These are phyloP conservation scores for Chaetodon trifasciatus DNA, from an alignment of 2,797 vertebrate genomes.

Conservation along the genomic window DNA sequence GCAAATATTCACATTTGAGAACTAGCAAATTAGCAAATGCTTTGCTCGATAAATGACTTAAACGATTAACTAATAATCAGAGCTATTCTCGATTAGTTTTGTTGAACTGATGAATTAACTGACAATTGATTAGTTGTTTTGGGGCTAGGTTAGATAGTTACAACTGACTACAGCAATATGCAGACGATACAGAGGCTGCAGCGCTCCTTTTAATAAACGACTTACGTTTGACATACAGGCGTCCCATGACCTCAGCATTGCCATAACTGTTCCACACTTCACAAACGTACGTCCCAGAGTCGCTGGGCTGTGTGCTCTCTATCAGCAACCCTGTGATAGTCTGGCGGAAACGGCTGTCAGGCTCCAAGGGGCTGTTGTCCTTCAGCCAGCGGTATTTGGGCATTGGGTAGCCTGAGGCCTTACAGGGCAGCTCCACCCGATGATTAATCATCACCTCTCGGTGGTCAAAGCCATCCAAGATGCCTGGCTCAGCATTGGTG, in stretches of 20 bases:
- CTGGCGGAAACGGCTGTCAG: constrained; percentile 94
- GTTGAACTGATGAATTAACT: not conserved
- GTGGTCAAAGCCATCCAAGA: constrained; percentile 97
- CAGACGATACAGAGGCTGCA: too few relatives aligned
- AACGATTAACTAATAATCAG: not conserved
- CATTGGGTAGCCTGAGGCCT: constrained; percentile 95
- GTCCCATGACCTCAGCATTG: constrained; percentile 94
- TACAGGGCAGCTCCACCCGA: constrained; percentile 96
- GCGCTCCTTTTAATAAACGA: constrained; percentile 46
- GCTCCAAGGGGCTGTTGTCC: constrained; percentile 95
- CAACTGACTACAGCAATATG: not conserved
- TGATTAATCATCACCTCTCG: constrained; percentile 96
- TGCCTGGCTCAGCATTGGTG: constrained; percentile 95
- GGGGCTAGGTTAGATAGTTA: not conserved
- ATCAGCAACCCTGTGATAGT: constrained; percentile 93
- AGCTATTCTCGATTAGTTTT: not conserved
- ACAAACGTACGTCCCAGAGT: constrained; percentile 95
- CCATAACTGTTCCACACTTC: constrained; percentile 99
- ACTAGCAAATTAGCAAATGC: not conserved
- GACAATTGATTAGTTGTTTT: not conserved
- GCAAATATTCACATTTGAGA: constrained; percentile 3
- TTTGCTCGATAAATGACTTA: not conserved
- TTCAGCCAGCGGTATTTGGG: constrained; percentile 99
- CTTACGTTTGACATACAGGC: constrained; percentile 96
- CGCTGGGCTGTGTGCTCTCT: constrained; percentile 91